These are phyloP conservation scores for Xyrichtys novacula DNA, from an alignment of 2,797 vertebrate species.

Conservation along the genomic window DNA sequence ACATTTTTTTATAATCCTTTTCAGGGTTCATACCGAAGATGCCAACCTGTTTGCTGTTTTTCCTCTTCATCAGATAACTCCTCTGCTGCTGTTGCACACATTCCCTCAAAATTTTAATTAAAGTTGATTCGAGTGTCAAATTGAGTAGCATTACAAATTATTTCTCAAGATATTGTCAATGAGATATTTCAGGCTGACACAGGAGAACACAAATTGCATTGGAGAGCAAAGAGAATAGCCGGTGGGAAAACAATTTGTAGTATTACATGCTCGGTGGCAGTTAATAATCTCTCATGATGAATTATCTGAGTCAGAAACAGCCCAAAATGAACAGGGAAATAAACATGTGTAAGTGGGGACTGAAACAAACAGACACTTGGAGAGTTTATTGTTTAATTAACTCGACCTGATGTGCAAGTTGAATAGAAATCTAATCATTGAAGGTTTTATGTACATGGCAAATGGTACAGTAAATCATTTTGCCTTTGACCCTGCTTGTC, in stretches of 20 bases:
- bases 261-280: constrained; percentile 43
- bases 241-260: constrained; percentile 42
- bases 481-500: constrained; percentile 7
- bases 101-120: constrained; percentile 62
- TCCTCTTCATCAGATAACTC: constrained; percentile 9
- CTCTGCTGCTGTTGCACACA: constrained; percentile 28
- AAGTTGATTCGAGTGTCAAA: constrained; percentile 59
- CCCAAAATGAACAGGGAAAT: constrained; percentile 49
- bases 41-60: constrained; percentile 20
- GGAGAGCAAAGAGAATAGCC: constrained; percentile 31
- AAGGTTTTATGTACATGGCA: constrained; percentile 22
- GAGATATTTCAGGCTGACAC: constrained; percentile 33
- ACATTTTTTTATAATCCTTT: neutral
- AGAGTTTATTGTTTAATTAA: constrained; percentile 59
- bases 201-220: constrained; percentile 19
- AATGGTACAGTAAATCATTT: constrained; percentile 32
- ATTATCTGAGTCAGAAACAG: constrained; percentile 59
- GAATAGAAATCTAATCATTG: constrained; percentile 53
- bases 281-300: constrained; percentile 67
- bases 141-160: constrained; percentile 41
- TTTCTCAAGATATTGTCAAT: constrained; percentile 37
- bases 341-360: constrained; percentile 41
- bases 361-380: constrained; percentile 39
- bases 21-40: constrained; percentile 23
- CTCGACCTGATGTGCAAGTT: constrained; percentile 32